Percentiles rank a stretch among this genome's conserved stretches.
Conservation (phyloP, 1,140 invertebrate species). For the Oryctes rhinoceros region DNA sequence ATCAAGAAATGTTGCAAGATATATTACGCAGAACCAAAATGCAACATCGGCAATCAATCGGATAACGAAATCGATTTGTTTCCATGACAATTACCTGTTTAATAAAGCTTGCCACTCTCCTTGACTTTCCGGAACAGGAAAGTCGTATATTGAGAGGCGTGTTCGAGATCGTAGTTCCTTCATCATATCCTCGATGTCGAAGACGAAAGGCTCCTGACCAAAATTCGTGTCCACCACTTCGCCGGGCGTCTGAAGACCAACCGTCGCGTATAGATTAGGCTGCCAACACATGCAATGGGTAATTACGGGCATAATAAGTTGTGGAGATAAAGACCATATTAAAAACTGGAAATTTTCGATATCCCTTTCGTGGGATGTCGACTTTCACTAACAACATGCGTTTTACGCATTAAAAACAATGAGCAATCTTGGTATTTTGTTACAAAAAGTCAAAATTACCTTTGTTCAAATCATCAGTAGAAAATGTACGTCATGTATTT, state of each 20-base stretch:
- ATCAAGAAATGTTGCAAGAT: background rate
- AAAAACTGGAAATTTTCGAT: background rate
- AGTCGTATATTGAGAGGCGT: conserved; percentile 83
- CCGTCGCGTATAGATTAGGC: conserved; percentile 96
- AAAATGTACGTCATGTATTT: too few species aligned
- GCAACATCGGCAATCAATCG: too few species aligned
- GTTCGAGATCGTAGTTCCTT: conserved; percentile 86
- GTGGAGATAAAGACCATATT: background rate
- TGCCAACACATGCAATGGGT: conserved; percentile 57
- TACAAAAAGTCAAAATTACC: too few species aligned
- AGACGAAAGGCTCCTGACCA: conserved; percentile 96
- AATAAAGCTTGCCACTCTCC: conserved; percentile 91
- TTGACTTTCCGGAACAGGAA: conserved; percentile 85
- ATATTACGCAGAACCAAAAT: too few species aligned
- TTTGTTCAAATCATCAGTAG: too few species aligned
- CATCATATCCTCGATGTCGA: conserved; percentile 98
- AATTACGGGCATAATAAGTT: background rate
- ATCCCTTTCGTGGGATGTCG: too few species aligned
- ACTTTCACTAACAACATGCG: too few species aligned
- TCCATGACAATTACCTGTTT: conserved; percentile 74
- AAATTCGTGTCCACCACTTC: conserved; percentile 99
- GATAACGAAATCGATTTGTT: too few species aligned
- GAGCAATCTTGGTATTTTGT: too few species aligned
- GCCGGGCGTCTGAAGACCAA: conserved; percentile 97
- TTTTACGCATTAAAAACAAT: too few species aligned